Conservation (phyloP, 2,797 vertebrate genomes). For the Myoxocephalus aenaeus region DNA sequence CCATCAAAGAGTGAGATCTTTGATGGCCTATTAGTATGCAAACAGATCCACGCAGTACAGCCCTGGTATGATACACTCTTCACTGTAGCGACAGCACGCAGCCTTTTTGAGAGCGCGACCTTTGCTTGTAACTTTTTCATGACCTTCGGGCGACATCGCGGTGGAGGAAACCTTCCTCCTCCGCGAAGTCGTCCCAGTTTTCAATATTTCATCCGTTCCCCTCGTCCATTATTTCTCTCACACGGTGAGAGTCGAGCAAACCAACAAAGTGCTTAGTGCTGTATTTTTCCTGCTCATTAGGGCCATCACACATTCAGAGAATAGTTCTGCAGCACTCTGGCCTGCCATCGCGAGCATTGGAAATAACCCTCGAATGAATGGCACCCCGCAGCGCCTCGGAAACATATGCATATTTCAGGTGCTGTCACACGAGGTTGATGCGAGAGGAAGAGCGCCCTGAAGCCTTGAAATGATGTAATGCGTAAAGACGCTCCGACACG, state of each 20-base stretch:
- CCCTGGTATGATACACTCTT: not conserved
- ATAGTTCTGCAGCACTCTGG: conserved; percentile 68
- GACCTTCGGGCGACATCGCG: conserved; percentile 25
- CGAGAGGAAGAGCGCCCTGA: conserved; percentile 23
- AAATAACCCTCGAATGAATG: conserved; percentile 60
- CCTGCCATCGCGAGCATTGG: conserved; percentile 65
- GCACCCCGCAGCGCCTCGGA: conserved; percentile 45
- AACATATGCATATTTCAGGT: conserved; percentile 81
- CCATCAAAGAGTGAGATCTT: conserved; percentile 34
- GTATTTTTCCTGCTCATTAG: conserved; percentile 80
- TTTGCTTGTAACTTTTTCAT: conserved; percentile 33
- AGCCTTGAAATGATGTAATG: conserved; percentile 59
- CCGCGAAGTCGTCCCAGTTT: conserved; percentile 55
- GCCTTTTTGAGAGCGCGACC: conserved; percentile 13
- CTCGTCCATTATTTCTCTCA: conserved; percentile 73
- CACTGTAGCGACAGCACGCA: not conserved
- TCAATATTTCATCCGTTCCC: conserved; percentile 81
- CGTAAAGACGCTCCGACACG: conserved; percentile 51
- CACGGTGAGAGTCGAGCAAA: conserved; percentile 45
- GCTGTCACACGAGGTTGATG: conserved; percentile 66
- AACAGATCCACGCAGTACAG: not conserved
- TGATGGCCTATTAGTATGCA: not conserved
- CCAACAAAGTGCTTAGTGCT: conserved; percentile 83
- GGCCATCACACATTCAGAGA: conserved; percentile 84
- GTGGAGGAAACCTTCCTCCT: conserved; percentile 33